These are phyloP conservation scores for Yponomeuta cagnagella DNA, from an alignment of 2,888 invertebrate species.

Conservation along the genomic window DNA sequence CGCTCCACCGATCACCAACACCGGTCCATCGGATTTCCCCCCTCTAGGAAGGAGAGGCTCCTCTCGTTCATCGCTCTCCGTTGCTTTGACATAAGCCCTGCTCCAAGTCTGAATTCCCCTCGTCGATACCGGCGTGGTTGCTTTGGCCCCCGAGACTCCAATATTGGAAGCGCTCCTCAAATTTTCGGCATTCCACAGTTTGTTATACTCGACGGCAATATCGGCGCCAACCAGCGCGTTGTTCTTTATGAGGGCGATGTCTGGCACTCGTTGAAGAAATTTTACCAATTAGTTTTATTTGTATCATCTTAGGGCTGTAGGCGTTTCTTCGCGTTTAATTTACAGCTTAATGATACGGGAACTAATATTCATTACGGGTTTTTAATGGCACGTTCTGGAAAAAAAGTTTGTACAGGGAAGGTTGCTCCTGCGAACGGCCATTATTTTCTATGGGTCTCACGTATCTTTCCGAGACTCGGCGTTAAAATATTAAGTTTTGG, in stretches of 20 bases:
- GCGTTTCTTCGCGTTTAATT: slow-evolving; percentile 47
- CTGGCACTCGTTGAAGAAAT: slow-evolving; percentile 71
- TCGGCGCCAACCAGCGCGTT: slow-evolving; percentile 90
- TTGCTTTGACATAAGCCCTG: slow-evolving; percentile 19
- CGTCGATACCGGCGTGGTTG: slow-evolving; percentile 28
- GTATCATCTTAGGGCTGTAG: slow-evolving; percentile 44
- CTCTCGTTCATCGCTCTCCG: slow-evolving; percentile 9
- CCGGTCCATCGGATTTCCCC: slow-evolving; percentile 34
- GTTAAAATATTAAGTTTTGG: neutral
- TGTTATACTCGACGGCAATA: slow-evolving; percentile 81
- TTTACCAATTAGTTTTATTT: slow-evolving; percentile 48
- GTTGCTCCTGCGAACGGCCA: neutral
- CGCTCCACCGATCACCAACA: slow-evolving; percentile 87
- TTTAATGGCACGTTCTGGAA: slow-evolving; percentile 33
- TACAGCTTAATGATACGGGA: slow-evolving; percentile 34
- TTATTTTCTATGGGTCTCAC: neutral
- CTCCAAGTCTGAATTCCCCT: slow-evolving; percentile 50
- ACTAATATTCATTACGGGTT: slow-evolving; percentile 42
- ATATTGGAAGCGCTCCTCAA: slow-evolving; percentile 42
- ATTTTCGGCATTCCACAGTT: slow-evolving; percentile 47
- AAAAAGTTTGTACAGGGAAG: neutral
- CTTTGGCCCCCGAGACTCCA: slow-evolving; percentile 32
- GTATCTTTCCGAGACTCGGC: neutral
- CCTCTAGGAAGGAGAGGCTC: slow-evolving; percentile 18
- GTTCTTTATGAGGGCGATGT: slow-evolving; percentile 94